Evolutionary conservation across 2,113 vertebrate genomes (phyloP).

Genomic region (Zosterops lateralis): DNA sequence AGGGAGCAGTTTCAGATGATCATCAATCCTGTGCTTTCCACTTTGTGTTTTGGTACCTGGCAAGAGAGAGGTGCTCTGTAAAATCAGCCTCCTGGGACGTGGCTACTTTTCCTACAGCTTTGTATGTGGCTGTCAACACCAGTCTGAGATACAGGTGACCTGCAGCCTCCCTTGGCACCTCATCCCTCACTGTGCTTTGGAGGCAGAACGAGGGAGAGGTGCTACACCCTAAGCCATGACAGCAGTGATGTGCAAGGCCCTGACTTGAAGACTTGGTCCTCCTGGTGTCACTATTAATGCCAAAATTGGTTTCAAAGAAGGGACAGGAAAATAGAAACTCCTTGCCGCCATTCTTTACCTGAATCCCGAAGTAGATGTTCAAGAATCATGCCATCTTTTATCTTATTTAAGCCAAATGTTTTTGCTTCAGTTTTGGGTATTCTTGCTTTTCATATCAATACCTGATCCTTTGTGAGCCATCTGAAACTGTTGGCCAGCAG

Average conservation of each 20-base stretch:
- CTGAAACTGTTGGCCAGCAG: background rate
- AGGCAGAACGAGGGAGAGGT: rapidly evolving
- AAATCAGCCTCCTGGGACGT: background rate
- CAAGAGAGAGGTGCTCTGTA: background rate
- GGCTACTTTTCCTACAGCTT: background rate
- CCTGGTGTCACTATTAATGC: background rate
- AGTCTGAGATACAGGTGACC: background rate
- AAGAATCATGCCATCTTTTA: background rate
- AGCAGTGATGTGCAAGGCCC: background rate
- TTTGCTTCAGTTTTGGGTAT: background rate
- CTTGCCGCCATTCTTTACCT: background rate
- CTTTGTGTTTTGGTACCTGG: background rate
- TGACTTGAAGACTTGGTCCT: background rate
- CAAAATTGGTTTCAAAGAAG: background rate
- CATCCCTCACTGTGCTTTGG: background rate
- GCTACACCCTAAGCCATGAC: background rate
- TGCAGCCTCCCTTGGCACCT: background rate
- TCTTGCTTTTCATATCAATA: background rate
- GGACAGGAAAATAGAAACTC: background rate
- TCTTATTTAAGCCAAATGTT: background rate
- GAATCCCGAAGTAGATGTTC: background rate
- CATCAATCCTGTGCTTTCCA: background rate
- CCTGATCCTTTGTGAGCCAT: background rate
- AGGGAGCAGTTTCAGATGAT: background rate
- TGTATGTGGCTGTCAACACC: background rate